These are phyloP conservation scores for Rhizoglyphus robini DNA, from an alignment of 1,140 invertebrate species.

Conservation along the genomic window DNA sequence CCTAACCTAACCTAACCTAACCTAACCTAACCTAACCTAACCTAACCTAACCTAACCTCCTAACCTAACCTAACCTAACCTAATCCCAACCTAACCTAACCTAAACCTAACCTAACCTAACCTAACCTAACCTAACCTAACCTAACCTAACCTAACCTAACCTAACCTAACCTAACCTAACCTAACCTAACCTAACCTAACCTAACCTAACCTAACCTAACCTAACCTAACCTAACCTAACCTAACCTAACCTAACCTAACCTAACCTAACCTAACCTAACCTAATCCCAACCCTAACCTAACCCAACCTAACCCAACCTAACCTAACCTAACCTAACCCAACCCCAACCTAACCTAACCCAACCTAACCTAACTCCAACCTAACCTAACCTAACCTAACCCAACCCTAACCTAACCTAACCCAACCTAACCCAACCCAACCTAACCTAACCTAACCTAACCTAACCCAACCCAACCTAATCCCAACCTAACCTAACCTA, in stretches of 20 bases:
- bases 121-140: no score
- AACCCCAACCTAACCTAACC: no score
- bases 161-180: conserved; percentile 19
- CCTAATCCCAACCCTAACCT: no score
- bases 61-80: no score
- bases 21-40: no score
- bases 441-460: conserved; percentile 25
- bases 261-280: conserved; percentile 19
- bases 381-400: no score
- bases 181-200: conserved; percentile 18
- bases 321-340: conserved; percentile 24
- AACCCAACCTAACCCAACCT: conserved; percentile 24
- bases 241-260: conserved; percentile 18
- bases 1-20: no score
- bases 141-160: conserved; percentile 7
- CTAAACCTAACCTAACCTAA: no score
- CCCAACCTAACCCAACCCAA: conserved; percentile 24
- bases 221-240: conserved; percentile 19
- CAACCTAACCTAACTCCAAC: no score
- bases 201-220: conserved; percentile 19
- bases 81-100: conserved; percentile 27
- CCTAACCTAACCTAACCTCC: no score
- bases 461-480: conserved; percentile 24
- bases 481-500: conserved; percentile 16
- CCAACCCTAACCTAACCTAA: conserved; percentile 26